Conservation (phyloP, 2,113 vertebrate genomes). For the Hypanus sabinus region DNA sequence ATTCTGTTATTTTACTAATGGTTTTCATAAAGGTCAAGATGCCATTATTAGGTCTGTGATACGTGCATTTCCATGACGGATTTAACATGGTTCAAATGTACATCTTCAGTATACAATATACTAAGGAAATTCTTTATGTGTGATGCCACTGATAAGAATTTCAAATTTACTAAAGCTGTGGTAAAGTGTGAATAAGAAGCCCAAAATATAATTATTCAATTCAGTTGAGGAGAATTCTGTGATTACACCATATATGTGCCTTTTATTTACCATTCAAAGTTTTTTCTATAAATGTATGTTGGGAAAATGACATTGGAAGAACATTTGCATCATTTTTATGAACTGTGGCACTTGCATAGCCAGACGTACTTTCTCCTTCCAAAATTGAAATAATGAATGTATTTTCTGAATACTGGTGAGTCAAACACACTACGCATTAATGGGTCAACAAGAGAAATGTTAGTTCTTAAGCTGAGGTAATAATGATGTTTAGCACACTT, state of each 20-base stretch:
- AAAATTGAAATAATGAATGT: not conserved
- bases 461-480: not conserved
- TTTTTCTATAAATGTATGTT: not conserved
- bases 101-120: not conserved
- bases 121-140: not conserved
- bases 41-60: not conserved
- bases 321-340: not conserved
- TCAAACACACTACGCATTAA: not conserved
- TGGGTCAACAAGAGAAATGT: not conserved
- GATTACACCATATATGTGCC: not conserved
- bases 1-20: not conserved
- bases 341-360: not conserved
- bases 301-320: not conserved
- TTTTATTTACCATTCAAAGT: not conserved
- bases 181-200: not conserved
- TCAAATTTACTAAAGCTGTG: not conserved
- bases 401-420: not conserved
- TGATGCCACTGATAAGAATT: not conserved
- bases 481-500: not conserved
- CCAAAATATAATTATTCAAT: not conserved
- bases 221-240: not conserved
- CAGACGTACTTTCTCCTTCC: not conserved
- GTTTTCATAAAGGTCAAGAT: not conserved
- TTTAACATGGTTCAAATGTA: not conserved
- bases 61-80: too few relatives aligned